Conservation (phyloP, 1,140 invertebrate species). For the Lordiphosa mommai region DNA sequence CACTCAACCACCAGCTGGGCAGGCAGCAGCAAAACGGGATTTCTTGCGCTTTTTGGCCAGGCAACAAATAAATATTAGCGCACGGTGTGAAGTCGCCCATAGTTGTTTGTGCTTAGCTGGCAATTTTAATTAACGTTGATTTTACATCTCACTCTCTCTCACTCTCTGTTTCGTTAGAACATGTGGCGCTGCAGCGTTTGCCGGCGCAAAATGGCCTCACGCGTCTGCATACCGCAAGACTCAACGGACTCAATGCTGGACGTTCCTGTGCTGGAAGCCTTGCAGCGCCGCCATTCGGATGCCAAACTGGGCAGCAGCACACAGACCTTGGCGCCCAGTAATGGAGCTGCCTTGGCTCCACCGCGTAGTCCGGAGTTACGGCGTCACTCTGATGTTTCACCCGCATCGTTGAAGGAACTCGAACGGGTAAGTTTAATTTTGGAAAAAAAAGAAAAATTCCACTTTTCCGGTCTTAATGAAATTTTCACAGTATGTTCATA, state of each 20-base stretch:
- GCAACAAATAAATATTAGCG: slow-evolving; percentile 49
- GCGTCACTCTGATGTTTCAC: slow-evolving; percentile 90
- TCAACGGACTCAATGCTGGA: slow-evolving; percentile 90
- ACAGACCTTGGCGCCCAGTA: slow-evolving; percentile 79
- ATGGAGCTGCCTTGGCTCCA: slow-evolving; percentile 83
- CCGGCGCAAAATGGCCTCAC: slow-evolving; percentile 87
- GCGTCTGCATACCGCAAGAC: slow-evolving; percentile 85
- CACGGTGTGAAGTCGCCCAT: slow-evolving; percentile 35
- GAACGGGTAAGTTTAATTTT: slow-evolving; percentile 92
- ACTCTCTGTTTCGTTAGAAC: slow-evolving; percentile 80
- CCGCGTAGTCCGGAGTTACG: slow-evolving; percentile 88
- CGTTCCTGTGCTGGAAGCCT: slow-evolving; percentile 86
- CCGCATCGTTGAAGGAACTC: slow-evolving; percentile 89
- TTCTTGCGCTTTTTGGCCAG: slow-evolving; percentile 22
- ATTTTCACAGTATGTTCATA: no score
- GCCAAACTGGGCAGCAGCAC: slow-evolving; percentile 84
- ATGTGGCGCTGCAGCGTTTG: slow-evolving; percentile 90
- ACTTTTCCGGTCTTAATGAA: no score
- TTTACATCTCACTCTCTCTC: slow-evolving; percentile 11
- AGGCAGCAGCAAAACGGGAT: slow-evolving; percentile 21
- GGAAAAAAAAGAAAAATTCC: not conserved
- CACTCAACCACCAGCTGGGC: slow-evolving; percentile 13
- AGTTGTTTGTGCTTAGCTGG: slow-evolving; percentile 37
- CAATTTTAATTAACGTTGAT: slow-evolving; percentile 61
- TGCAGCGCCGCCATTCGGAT: slow-evolving; percentile 89